Percentiles rank a stretch among this genome's conserved stretches.
Conservation (phyloP, 1,140 invertebrate genomes). For the Zaprionus tsacasi region DNA sequence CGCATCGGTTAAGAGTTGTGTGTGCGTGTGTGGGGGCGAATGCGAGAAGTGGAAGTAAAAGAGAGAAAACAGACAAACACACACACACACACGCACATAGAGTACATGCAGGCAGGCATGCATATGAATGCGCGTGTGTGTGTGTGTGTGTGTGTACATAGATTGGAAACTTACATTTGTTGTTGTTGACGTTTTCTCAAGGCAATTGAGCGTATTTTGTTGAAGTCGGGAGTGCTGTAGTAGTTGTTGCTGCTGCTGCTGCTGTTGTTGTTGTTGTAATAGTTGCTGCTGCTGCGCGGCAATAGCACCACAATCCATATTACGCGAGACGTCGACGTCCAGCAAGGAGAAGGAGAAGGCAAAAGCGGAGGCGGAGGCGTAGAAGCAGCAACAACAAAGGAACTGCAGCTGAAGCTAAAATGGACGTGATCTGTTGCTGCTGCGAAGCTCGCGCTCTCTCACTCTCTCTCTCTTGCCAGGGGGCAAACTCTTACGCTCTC, state of each 20-base stretch:
- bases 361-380: constrained; percentile 31
- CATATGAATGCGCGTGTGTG: constrained; percentile 15
- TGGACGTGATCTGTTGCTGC: constrained; percentile 45
- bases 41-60: constrained; percentile 69
- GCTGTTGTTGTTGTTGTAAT: constrained; percentile 46
- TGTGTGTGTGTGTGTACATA: neutral
- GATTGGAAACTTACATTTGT: constrained; percentile 73
- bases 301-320: constrained; percentile 80
- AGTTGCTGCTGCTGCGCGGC: constrained; percentile 72
- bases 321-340: constrained; percentile 46
- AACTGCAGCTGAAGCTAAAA: constrained; percentile 47
- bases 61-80: constrained; percentile 20
- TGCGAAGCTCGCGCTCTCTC: neutral
- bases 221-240: constrained; percentile 42
- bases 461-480: constrained; percentile 18
- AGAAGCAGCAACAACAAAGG: constrained; percentile 43
- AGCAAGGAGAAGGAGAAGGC: constrained; percentile 31
- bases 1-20: constrained; percentile 1
- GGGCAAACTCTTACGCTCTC: constrained; percentile 7
- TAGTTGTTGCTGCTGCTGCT: constrained; percentile 55
- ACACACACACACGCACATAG: constrained; percentile 21
- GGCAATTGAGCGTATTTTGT: constrained; percentile 65
- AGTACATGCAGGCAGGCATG: constrained; percentile 8
- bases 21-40: constrained; percentile 61
- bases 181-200: constrained; percentile 77